A percentile compares a stretch with the other conserved stretches of the same genome.
phyloP scores from a whole-genome alignment of 2,888 invertebrate genomes.

The Drosophila falleni region DNA sequence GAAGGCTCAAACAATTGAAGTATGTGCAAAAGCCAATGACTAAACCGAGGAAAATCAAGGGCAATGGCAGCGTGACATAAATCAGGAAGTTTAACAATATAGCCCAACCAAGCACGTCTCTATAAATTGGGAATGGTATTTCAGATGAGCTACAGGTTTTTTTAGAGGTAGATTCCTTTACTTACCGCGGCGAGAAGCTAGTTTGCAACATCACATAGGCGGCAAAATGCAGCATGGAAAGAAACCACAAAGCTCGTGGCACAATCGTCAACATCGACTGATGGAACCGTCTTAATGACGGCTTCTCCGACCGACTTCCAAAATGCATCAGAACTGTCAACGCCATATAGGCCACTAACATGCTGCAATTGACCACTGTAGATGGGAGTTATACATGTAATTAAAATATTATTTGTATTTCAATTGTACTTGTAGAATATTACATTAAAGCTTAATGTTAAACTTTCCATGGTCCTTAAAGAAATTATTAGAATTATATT shows the following conservation, averaged over 20 bases:
- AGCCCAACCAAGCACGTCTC: conserved; percentile 90
- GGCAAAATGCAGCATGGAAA: conserved; percentile 88
- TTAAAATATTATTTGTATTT: not conserved
- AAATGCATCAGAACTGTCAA: conserved; percentile 65
- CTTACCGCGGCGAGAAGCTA: conserved; percentile 85
- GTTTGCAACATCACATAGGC: conserved; percentile 88
- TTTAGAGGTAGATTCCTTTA: not conserved
- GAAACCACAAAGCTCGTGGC: conserved; percentile 85
- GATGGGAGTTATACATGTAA: not conserved
- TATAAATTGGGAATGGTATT: conserved; percentile 46
- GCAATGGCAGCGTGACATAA: conserved; percentile 90
- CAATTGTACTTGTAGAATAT: no score
- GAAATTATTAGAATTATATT: not conserved
- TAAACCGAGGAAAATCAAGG: conserved; percentile 88
- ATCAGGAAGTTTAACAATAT: conserved; percentile 90
- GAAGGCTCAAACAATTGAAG: conserved; percentile 87
- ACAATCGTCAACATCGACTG: conserved; percentile 60
- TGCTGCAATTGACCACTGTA: conserved; percentile 62
- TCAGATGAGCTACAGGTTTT: not conserved
- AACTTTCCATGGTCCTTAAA: no score
- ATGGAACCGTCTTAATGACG: conserved; percentile 58
- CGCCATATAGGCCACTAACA: conserved; percentile 62
- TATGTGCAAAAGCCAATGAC: conserved; percentile 88
- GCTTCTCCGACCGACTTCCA: conserved; percentile 61
- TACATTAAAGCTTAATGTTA: no score